Conservation (phyloP, 2,113 vertebrate species). For the Telmatochromis brichardi region DNA sequence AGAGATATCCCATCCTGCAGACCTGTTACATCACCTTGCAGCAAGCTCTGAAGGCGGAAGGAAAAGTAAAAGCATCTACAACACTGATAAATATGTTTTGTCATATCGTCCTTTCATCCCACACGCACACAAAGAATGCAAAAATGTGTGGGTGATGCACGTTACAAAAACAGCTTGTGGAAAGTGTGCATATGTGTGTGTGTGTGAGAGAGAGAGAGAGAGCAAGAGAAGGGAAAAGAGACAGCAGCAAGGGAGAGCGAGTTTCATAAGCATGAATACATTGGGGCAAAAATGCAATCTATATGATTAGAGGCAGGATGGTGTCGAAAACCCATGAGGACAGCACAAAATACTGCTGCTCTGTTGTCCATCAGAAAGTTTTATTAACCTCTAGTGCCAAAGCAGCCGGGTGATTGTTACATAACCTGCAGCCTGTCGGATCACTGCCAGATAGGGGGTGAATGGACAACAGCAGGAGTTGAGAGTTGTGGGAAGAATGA, state of each 20-base stretch:
- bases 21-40: slow-evolving; percentile 58
- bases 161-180: not conserved
- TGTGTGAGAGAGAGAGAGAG: not conserved
- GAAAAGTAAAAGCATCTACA: slow-evolving; percentile 12
- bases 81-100: not conserved
- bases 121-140: not conserved
- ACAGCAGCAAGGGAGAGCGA: not conserved
- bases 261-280: not conserved
- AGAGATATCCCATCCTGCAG: slow-evolving; percentile 17
- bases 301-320: not conserved
- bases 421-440: slow-evolving; percentile 6
- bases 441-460: not conserved
- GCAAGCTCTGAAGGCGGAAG: not conserved
- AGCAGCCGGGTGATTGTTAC: not conserved
- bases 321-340: slow-evolving; percentile 25
- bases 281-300: slow-evolving; percentile 15
- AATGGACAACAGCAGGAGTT: not conserved
- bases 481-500: not conserved
- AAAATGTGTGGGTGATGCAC: not conserved
- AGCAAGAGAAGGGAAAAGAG: not conserved
- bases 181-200: not conserved
- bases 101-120: not conserved
- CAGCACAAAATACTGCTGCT: slow-evolving; percentile 28
- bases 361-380: slow-evolving; percentile 15
- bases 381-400: slow-evolving; percentile 38